phyloP scores from a whole-genome alignment of 2,797 vertebrate species.

The Tragelaphus eurycerus region DNA sequence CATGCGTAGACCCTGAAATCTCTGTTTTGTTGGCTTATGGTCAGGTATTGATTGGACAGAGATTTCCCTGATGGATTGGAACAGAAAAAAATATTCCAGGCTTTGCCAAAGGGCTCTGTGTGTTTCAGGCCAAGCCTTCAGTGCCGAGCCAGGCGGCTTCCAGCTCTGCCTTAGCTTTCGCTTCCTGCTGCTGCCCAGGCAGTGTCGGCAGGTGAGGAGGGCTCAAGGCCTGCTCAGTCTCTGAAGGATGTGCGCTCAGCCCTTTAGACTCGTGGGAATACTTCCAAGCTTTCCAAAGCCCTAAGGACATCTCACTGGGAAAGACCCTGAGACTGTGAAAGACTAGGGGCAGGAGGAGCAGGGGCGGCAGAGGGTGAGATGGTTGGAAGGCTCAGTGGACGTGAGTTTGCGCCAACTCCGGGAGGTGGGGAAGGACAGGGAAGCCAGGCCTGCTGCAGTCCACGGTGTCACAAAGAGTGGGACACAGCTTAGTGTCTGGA shows the following conservation, averaged over 20 bases:
- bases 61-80: not conserved
- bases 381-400: not conserved
- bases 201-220: not conserved
- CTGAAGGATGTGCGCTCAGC: not conserved
- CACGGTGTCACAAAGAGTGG: accelerated
- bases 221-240: not conserved
- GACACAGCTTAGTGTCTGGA: not conserved
- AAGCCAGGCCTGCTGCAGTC: not conserved
- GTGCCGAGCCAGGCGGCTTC: no score
- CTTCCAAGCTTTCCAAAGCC: not conserved
- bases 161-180: not conserved
- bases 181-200: not conserved
- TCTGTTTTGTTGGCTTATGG: not conserved
- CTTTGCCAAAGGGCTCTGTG: not conserved
- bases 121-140: not conserved
- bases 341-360: not conserved
- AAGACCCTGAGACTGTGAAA: not conserved
- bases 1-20: not conserved
- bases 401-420: accelerated
- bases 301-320: not conserved
- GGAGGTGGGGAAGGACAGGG: not conserved
- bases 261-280: not conserved
- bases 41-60: not conserved
- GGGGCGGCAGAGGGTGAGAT: not conserved
- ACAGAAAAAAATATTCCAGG: not conserved